Evolutionary conservation across 2,888 invertebrate species (phyloP).

Genomic region (Alloplasta piceator): DNA sequence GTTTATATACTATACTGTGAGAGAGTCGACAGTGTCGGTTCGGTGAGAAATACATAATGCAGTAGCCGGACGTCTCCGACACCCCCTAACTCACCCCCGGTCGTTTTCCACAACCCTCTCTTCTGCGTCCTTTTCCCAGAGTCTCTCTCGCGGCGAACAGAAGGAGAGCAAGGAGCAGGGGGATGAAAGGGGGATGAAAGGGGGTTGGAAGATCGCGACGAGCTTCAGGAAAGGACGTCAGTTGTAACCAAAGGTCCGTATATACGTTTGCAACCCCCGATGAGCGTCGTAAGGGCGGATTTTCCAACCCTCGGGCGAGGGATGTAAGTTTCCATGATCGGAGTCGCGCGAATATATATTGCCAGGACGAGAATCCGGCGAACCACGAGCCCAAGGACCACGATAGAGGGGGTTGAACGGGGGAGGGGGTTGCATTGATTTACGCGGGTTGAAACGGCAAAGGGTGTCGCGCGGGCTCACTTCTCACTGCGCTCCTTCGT

Average conservation of each 20-base stretch:
- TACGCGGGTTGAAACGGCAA: conserved; percentile 77
- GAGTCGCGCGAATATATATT: neutral
- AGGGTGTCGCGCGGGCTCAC: conserved; percentile 79
- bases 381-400: conserved; percentile 65
- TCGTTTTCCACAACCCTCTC: conserved; percentile 50
- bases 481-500: conserved; percentile 42
- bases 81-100: conserved; percentile 78
- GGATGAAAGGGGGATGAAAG: neutral
- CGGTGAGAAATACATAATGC: conserved; percentile 83
- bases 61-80: conserved; percentile 83
- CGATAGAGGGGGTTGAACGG: conserved; percentile 37
- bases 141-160: conserved; percentile 38
- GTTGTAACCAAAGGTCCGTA: conserved; percentile 40
- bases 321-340: too few species aligned
- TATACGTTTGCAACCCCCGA: neutral
- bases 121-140: too few species aligned
- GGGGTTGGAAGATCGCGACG: conserved; percentile 51
- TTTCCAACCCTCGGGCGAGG: too few species aligned
- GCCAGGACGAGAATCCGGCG: conserved; percentile 63
- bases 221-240: conserved; percentile 60
- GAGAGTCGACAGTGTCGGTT: conserved; percentile 69
- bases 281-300: too few species aligned
- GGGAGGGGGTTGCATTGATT: conserved; percentile 80
- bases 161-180: conserved; percentile 52
- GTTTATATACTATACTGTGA: conserved; percentile 64